Conservation (phyloP, 2,797 vertebrate species). For the Macropodus opercularis region DNA sequence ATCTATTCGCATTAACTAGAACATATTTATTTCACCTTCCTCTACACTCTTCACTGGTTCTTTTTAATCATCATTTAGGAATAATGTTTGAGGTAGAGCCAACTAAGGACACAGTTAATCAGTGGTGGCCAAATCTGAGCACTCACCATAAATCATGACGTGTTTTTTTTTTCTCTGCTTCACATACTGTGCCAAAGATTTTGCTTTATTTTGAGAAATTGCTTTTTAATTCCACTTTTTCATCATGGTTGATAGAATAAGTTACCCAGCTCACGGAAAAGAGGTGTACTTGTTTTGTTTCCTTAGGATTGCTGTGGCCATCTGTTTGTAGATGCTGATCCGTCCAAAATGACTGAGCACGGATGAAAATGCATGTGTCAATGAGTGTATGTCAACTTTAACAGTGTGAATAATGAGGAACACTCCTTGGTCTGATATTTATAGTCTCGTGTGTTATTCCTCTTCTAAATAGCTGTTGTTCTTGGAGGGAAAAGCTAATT, state of each 20-base stretch:
- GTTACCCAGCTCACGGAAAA: constrained; percentile 36
- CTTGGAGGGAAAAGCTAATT: constrained; percentile 41
- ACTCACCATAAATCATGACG: constrained; percentile 64
- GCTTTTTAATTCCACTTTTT: constrained; percentile 64
- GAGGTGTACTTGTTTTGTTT: neutral
- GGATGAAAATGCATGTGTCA: constrained; percentile 31
- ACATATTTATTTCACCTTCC: constrained; percentile 78
- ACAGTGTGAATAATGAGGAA: constrained; percentile 36
- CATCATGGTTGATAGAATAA: constrained; percentile 23
- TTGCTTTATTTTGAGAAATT: constrained; percentile 58
- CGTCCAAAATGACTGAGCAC: constrained; percentile 24
- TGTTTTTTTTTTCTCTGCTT: constrained; percentile 17
- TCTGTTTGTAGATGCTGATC: constrained; percentile 32
- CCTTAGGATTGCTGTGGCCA: constrained; percentile 33
- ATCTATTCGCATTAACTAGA: constrained; percentile 72
- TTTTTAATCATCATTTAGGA: constrained; percentile 72
- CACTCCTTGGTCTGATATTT: constrained; percentile 37
- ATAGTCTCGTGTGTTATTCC: constrained; percentile 27
- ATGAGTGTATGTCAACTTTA: constrained; percentile 35
- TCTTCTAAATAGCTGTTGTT: constrained; percentile 41
- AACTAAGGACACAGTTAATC: constrained; percentile 70
- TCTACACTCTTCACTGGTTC: constrained; percentile 52
- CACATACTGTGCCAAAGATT: constrained; percentile 25
- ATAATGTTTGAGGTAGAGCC: constrained; percentile 55
- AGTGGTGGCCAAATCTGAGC: constrained; percentile 52